These are phyloP conservation scores for Druon quercuslanigerum DNA, from an alignment of 1,140 invertebrate species.

Conservation along the genomic window DNA sequence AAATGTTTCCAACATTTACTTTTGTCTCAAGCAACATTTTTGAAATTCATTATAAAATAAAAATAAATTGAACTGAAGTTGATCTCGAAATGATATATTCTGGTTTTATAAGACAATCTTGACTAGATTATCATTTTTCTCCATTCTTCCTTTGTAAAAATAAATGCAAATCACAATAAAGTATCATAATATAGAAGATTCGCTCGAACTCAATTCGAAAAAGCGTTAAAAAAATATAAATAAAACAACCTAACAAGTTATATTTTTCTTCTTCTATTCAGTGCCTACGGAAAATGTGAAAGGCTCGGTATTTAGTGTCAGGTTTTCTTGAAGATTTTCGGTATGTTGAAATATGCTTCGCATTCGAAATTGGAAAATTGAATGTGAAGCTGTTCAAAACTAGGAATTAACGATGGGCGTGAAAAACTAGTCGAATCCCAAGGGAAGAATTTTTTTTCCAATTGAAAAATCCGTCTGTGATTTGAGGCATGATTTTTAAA, in stretches of 20 bases:
- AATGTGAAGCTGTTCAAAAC: background rate
- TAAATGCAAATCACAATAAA: conserved; percentile 25
- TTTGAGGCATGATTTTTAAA: background rate
- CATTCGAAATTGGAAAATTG: background rate
- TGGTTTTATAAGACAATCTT: conserved; percentile 16
- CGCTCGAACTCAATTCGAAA: conserved; percentile 30
- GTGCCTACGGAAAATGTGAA: background rate
- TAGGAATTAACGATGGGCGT: background rate
- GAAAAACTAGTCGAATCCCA: background rate
- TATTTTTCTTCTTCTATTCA: background rate
- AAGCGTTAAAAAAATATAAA: conserved; percentile 18
- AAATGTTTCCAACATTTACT: no score
- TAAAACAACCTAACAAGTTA: background rate
- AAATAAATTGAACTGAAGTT: background rate
- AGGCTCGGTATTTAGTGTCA: background rate
- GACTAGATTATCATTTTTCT: conserved; percentile 11
- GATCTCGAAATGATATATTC: background rate
- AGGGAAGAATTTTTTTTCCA: conserved; percentile 7
- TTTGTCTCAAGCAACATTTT: no score
- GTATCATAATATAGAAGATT: conserved; percentile 23
- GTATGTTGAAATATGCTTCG: background rate
- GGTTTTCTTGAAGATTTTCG: background rate
- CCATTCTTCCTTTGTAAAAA: conserved; percentile 7
- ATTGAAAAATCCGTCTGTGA: conserved; percentile 13
- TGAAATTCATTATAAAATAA: no score